Evolutionary conservation across 2,113 vertebrate genomes (phyloP), one percentile per base, ranked within the genome.

Genomic region (Otolemur garnettii): DNA sequence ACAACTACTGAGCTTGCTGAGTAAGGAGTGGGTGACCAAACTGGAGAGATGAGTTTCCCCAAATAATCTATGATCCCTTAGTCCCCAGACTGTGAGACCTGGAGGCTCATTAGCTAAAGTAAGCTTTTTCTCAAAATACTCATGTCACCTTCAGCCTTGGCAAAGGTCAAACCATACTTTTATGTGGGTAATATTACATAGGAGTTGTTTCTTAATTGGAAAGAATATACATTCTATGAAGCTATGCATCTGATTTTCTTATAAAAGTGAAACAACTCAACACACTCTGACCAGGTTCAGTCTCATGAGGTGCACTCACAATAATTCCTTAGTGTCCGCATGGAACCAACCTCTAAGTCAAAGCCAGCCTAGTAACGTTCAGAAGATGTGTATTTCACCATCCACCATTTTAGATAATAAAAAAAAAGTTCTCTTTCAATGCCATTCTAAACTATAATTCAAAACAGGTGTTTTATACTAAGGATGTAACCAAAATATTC

Each of bases 381-480:
- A 42, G 87, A 59, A 97, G 93, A 94, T 57, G 35, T 84, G 66
- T 55, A 28, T 95, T 98, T 98, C 88, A 33, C 78, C 85, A 69
- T 81, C 89, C 50, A 96, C n/a, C 33, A 42, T n/a, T 87, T 15
- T 87, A 94, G 94, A 87, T 55, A 97, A 88, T 24, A 92, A 93
- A 71, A 21, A 21, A 97, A 89, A 97, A 96, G 72, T 96, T 84
- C 50, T 93, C 96, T 86, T 93, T 94, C 87, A 90, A 57, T 11
- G 60, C 35, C 79, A 66, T 42, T 93, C 96, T 98, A 98, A 98
- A 99, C 98, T 98, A 97, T 98, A 99, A 98, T 95, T 99, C 98
- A 99, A 99, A 99, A 96, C 98, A 99, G 98, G 98, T 97, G 97
- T 98, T 99, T 99, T 98, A 98, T 98, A 98, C 98, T 98, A 98